Base-by-base conservation (phyloP, 2,888 invertebrate genomes). In the Drosophila engyochracea region DNA sequence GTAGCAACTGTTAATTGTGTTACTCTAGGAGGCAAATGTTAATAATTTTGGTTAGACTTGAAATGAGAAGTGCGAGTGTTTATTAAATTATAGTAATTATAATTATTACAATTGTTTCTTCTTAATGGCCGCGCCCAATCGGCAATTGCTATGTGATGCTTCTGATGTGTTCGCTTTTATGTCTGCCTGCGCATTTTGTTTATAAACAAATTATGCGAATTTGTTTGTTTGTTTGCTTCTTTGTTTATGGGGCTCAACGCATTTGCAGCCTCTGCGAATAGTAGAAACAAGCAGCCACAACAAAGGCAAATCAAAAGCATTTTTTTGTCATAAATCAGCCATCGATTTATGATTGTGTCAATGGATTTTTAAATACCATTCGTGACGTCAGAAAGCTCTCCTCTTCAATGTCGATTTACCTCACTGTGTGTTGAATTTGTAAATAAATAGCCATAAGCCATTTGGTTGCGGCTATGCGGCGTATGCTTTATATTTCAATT, bases 311-410 rank as follows among this genome's bases (percentile, higher is more conserved):
- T 89, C 67, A 78, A 82, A 78, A 78, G 63, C 86, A 90, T 25
- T 47, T 47, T 89, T 90, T 70, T 76, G 61, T 86, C 85, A 89
- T 87, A 87, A 89, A 86, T 87, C 86, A 90, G 78, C 74, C 57
- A 72, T 74, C 86, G 76, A 90, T 90, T 87, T 87, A 87, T 90
- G 86, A 90, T 86, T 78, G 90, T 87, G 86, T 87, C 90, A 87
- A 87, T 86, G 74, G 89, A 87, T 86, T 82, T 70, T 76, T 74
- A 77, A 83, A 77, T 78, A 73, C 60, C 58, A 66, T 65, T 65
- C 47, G 85, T 86, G 85, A 90, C 90, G 90, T 86, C 85, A 90
- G 71, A 68, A 49, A 53, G 22, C 37, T 55, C 37, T 39, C 14
- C 51, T 52, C 41, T 70, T 60, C 41, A 54, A 53, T 60, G 30